These are phyloP conservation scores for Melanotaenia duboulayi DNA, from an alignment of 2,113 vertebrate genomes.

Conservation along the genomic window DNA sequence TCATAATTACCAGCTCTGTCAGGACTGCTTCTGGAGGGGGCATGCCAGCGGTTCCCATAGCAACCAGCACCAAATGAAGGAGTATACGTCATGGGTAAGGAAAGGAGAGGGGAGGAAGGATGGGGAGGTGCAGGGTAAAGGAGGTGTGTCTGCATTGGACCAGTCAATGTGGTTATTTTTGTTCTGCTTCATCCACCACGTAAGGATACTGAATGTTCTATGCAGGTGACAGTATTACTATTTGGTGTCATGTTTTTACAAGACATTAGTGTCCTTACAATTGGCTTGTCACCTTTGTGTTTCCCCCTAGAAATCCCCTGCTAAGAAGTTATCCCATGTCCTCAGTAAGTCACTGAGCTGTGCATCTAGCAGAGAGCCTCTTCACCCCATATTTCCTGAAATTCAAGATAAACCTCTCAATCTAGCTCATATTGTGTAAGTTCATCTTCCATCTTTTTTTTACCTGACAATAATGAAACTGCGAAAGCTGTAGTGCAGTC, in stretches of 20 bases:
- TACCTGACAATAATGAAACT: background rate
- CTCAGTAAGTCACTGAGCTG: conserved; percentile 99
- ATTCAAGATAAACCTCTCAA: conserved; percentile 97
- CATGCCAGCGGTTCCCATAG: conserved; percentile 98
- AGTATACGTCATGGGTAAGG: conserved; percentile 99
- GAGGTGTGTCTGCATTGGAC: conserved; percentile 65
- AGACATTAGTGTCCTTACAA: conserved; percentile 1
- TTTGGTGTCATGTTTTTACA: background rate
- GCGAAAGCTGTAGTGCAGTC: background rate
- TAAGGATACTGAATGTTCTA: background rate
- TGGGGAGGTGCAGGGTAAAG: conserved; percentile 21
- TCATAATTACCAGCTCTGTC: conserved; percentile 99
- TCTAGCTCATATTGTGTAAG: conserved; percentile 97
- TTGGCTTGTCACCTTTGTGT: conserved; percentile 30
- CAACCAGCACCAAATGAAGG: conserved; percentile 99
- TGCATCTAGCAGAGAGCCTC: conserved; percentile 94
- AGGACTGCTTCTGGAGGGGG: conserved; percentile 99
- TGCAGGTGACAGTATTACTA: conserved; percentile 17
- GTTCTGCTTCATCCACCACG: conserved; percentile 31
- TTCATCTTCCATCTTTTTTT: conserved; percentile 51
- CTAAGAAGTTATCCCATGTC: conserved; percentile 97
- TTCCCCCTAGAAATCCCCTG: conserved; percentile 95
- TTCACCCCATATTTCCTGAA: conserved; percentile 95
- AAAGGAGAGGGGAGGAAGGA: conserved; percentile 36
- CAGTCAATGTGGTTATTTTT: conserved; percentile 57